Evolutionary conservation across 64 coral and sea anemone genomes (phyloP).

Genomic region (Stylophora pistillata): DNA sequence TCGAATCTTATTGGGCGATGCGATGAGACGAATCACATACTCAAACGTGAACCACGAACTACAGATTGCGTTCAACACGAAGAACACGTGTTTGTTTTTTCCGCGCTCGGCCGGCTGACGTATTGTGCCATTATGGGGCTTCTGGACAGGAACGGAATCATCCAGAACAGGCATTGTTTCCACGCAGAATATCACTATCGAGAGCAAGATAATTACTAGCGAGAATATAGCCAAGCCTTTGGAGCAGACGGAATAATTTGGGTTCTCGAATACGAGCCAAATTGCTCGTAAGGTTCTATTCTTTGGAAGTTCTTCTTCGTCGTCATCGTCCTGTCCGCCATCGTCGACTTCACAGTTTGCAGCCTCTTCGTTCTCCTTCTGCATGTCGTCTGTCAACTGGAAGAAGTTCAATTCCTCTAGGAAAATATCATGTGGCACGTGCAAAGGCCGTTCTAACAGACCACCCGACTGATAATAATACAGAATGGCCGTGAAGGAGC

Average conservation of each 20-base stretch:
- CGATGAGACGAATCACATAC: conserved; percentile 66
- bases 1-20: conserved; percentile 76
- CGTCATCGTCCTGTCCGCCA: not conserved
- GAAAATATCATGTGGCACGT: conserved; percentile 78
- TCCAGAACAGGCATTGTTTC: conserved; percentile 78
- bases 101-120: conserved; percentile 12
- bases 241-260: conserved; percentile 66
- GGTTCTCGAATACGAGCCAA: conserved; percentile 80
- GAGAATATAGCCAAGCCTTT: conserved; percentile 76
- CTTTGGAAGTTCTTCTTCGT: conserved; percentile 43
- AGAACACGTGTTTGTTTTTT: conserved; percentile 52
- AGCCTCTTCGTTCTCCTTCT: conserved; percentile 74
- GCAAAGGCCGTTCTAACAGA: conserved; percentile 65
- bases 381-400: conserved; percentile 80
- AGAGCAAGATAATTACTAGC: conserved; percentile 70
- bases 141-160: not conserved
- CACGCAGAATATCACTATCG: conserved; percentile 86
- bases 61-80: conserved; percentile 72
- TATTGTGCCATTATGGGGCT: conserved; percentile 13
- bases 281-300: conserved; percentile 63
- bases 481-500: conserved; percentile 86
- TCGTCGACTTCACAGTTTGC: conserved; percentile 48
- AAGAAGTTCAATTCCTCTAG: conserved; percentile 85
- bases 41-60: conserved; percentile 90
- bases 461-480: conserved; percentile 93